Evolutionary conservation across 2,888 invertebrate genomes (phyloP).

Genomic region (Euplexia lucipara): DNA sequence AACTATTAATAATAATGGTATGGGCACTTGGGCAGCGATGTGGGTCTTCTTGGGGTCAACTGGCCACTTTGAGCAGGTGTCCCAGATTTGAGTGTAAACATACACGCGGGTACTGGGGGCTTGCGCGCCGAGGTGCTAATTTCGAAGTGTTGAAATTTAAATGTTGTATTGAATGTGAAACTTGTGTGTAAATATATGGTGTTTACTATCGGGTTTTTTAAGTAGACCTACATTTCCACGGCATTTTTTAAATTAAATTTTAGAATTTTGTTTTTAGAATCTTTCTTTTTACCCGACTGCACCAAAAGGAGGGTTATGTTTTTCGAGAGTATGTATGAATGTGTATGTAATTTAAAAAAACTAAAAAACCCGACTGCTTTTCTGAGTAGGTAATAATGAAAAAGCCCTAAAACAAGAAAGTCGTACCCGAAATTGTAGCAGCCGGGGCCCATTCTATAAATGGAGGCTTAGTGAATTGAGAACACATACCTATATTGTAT

Average conservation of each 20-base stretch:
- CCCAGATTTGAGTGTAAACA: slow-evolving; percentile 65
- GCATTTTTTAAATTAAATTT: neutral
- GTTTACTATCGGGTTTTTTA: neutral
- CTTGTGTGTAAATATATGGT: neutral
- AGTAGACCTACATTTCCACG: neutral
- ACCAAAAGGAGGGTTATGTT: no score
- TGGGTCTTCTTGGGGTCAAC: slow-evolving; percentile 63
- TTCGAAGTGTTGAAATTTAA: slow-evolving; percentile 22
- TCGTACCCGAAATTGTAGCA: no score
- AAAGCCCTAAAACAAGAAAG: no score
- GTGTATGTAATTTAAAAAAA: no score
- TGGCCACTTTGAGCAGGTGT: slow-evolving; percentile 71
- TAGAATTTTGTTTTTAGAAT: neutral
- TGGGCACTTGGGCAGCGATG: slow-evolving; percentile 44
- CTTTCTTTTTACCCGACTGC: no score
- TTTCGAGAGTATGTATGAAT: no score
- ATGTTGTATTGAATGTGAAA: slow-evolving; percentile 11
- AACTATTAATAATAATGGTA: slow-evolving; percentile 58
- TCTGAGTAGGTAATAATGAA: no score
- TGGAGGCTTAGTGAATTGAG: no score
- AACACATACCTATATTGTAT: no score
- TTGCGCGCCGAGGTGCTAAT: slow-evolving; percentile 23
- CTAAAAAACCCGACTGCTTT: no score
- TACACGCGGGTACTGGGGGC: slow-evolving; percentile 31
- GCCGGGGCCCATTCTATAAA: no score